A percentile compares a stretch with the other conserved stretches of the same genome.
Evolutionary conservation across 2,113 vertebrate genomes (phyloP).

Genomic region (Tychaedon coryphoeus): DNA sequence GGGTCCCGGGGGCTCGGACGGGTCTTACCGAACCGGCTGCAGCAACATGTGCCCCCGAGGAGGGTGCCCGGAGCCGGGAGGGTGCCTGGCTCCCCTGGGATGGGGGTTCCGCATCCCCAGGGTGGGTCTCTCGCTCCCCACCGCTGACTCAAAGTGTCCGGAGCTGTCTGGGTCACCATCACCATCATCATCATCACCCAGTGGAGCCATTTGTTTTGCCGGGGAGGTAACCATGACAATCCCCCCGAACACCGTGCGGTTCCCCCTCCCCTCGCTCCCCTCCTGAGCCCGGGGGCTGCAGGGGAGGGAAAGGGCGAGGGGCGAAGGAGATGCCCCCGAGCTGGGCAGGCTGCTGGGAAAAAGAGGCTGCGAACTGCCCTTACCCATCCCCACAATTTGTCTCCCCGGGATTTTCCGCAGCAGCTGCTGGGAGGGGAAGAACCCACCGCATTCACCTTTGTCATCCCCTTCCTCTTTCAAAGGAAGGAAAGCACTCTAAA

Average conservation of each 20-base stretch:
- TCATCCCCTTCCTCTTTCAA: not conserved
- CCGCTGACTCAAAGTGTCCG: constrained; percentile 27
- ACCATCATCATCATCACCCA: not conserved
- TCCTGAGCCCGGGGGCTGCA: not conserved
- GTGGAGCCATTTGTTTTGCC: constrained; percentile 81
- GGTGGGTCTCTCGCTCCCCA: not conserved
- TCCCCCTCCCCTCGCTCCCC: not conserved
- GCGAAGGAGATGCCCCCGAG: not conserved
- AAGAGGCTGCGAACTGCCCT: not conserved
- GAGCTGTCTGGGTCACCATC: constrained; percentile 73
- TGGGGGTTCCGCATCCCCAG: not conserved
- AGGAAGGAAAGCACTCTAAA: not conserved
- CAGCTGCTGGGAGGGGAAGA: not conserved
- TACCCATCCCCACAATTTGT: not conserved
- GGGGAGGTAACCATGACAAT: constrained; percentile 91
- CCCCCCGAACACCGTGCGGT: constrained; percentile 48
- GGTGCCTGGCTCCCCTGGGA: not conserved
- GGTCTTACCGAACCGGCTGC: constrained; percentile 30
- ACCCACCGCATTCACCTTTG: not conserved
- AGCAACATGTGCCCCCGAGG: constrained; percentile 28
- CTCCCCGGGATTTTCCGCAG: not conserved
- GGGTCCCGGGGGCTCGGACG: not conserved
- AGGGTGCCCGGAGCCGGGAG: not conserved
- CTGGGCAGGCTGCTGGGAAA: not conserved
- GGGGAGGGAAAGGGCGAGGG: not conserved